Evolutionary conservation across 2,797 vertebrate genomes (phyloP).

Genomic region (Acanthopagrus latus): DNA sequence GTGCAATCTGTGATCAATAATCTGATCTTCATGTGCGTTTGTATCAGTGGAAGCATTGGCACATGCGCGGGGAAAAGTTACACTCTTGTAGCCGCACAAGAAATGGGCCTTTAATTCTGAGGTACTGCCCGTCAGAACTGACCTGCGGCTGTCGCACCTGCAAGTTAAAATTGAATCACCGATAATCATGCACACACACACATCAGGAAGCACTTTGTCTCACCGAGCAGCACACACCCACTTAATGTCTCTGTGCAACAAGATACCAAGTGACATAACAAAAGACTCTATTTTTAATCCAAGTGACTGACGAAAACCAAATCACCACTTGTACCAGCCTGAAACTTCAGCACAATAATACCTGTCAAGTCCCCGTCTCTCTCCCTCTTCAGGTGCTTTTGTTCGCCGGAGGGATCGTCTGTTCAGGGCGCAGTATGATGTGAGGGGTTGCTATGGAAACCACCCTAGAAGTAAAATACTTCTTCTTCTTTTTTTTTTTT

Average conservation of each 20-base stretch:
- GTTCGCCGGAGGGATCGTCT: slow-evolving; percentile 73
- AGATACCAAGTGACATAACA: slow-evolving; percentile 56
- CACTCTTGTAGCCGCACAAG: not conserved
- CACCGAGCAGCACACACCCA: slow-evolving; percentile 17
- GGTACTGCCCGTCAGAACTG: not conserved
- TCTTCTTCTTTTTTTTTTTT: slow-evolving; percentile 26
- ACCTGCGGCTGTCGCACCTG: not conserved
- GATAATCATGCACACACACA: not conserved
- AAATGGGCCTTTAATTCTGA: not conserved
- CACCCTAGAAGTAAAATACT: slow-evolving; percentile 73
- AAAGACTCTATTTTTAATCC: slow-evolving; percentile 62
- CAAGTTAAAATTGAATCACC: not conserved
- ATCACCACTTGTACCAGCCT: slow-evolving; percentile 54
- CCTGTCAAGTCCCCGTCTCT: slow-evolving; percentile 60
- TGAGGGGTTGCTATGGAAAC: slow-evolving; percentile 84
- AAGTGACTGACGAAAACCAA: slow-evolving; percentile 51
- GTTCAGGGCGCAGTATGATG: slow-evolving; percentile 70
- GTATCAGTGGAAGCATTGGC: not conserved
- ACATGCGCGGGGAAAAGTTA: no score
- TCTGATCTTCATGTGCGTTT: not conserved
- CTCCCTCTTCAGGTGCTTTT: slow-evolving; percentile 75
- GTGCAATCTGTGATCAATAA: not conserved
- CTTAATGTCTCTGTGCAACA: slow-evolving; percentile 47
- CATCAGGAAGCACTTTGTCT: slow-evolving; percentile 34
- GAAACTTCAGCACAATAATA: slow-evolving; percentile 64